Evolutionary conservation across 64 coral and sea anemone species (phyloP).

Genomic region (Anthopleura sola): DNA sequence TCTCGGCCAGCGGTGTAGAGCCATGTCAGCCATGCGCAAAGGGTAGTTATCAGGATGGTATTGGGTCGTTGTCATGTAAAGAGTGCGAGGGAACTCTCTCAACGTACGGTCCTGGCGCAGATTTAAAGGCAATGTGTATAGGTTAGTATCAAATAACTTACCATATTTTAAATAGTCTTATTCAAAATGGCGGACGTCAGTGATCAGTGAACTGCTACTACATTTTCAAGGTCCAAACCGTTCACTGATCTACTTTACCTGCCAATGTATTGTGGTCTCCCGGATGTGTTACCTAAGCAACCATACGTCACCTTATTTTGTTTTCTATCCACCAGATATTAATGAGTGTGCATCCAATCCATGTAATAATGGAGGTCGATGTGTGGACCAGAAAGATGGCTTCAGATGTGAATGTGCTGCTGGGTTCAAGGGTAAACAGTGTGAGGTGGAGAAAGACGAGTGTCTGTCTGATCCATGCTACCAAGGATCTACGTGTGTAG

Average conservation of each 20-base stretch:
- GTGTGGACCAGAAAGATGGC: conserved; percentile 61
- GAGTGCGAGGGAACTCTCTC: conserved; percentile 67
- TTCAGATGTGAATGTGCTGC: conserved; percentile 63
- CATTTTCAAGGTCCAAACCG: background rate
- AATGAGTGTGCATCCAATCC: conserved; percentile 87
- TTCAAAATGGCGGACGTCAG: background rate
- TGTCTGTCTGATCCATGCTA: conserved; percentile 88
- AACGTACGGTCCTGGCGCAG: conserved; percentile 78
- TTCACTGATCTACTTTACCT: background rate
- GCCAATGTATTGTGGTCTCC: background rate
- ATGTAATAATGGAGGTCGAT: conserved; percentile 84
- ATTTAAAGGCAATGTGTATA: conserved; percentile 50
- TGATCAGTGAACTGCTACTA: background rate
- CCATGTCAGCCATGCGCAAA: conserved; percentile 79
- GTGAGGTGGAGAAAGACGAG: conserved; percentile 76
- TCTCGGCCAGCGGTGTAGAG: conserved; percentile 84
- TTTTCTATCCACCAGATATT: conserved; percentile 38
- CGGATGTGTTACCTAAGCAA: background rate
- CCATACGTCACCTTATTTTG: background rate
- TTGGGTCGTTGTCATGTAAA: conserved; percentile 68
- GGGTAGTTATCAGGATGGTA: conserved; percentile 60
- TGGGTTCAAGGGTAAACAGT: conserved; percentile 77
- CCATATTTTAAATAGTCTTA: background rate
- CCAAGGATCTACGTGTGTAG: conserved; percentile 67
- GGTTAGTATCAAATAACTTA: conserved; percentile 40